phyloP scores from a whole-genome alignment of 2,888 invertebrate genomes.

The Drosophila rellima region DNA sequence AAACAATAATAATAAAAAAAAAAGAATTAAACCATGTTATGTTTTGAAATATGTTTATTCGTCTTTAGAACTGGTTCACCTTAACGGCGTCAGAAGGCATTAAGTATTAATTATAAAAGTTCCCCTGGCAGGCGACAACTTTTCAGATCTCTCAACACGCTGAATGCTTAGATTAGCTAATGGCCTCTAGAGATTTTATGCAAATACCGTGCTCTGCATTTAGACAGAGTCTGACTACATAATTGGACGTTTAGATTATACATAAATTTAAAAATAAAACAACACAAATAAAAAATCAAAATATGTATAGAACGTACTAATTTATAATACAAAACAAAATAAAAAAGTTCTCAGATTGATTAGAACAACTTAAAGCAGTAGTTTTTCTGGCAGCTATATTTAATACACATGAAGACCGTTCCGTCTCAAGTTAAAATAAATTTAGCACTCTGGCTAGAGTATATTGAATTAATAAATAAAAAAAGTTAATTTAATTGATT shows the following conservation, averaged over 20 bases:
- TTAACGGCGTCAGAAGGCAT: slow-evolving; percentile 27
- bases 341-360: background rate
- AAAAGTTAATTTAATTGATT: slow-evolving; percentile 12
- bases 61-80: slow-evolving; percentile 60
- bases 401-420: background rate
- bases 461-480: slow-evolving; percentile 1
- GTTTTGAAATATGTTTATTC: slow-evolving; percentile 25
- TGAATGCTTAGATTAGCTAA: slow-evolving; percentile 48
- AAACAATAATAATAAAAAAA: slow-evolving; percentile 7
- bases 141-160: slow-evolving; percentile 22
- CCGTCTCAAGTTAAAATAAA: background rate
- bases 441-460: background rate
- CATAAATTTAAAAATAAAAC: slow-evolving; percentile 23
- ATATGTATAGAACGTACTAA: background rate
- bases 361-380: too few relatives aligned
- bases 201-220: slow-evolving; percentile 61
- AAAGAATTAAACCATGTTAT: slow-evolving; percentile 14
- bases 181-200: slow-evolving; percentile 49
- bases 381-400: too few relatives aligned
- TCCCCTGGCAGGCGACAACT: slow-evolving; percentile 21
- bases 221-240: slow-evolving; percentile 46
- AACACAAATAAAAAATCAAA: background rate
- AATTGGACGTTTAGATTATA: slow-evolving; percentile 44
- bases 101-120: slow-evolving; percentile 43
- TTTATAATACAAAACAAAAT: slow-evolving; percentile 8